Percentiles rank a stretch among this genome's conserved stretches.
Evolutionary conservation across 2,888 invertebrate species (phyloP).

Genomic region (Dendrolimus pini): DNA sequence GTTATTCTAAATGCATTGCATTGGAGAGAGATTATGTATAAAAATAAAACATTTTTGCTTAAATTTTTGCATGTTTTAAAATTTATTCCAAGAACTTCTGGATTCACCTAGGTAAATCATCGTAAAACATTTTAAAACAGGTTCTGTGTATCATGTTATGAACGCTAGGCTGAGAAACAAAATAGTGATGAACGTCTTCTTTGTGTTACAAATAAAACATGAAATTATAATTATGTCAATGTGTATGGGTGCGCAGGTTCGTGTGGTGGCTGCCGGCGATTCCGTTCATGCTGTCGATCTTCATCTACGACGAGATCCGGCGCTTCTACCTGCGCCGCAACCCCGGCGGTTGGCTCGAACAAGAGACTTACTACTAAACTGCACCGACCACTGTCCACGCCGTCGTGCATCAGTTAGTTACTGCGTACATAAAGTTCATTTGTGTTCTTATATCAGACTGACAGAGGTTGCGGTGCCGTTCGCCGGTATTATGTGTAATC

Average conservation of each 20-base stretch:
- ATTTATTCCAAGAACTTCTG: too few species aligned
- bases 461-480: conserved; percentile 59
- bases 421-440: conserved; percentile 62
- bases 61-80: too few species aligned
- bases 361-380: conserved; percentile 97
- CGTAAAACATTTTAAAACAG: too few species aligned
- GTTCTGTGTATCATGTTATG: too few species aligned
- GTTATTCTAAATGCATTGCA: too few species aligned
- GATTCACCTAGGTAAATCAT: too few species aligned
- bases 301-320: conserved; percentile 98
- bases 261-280: conserved; percentile 99
- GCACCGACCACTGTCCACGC: conserved; percentile 51
- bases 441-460: conserved; percentile 64
- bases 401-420: conserved; percentile 53
- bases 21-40: too few species aligned
- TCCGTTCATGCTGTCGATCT: conserved; percentile 98
- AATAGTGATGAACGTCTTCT: too few species aligned
- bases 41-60: too few species aligned
- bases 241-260: conserved; percentile 79
- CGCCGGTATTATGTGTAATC: conserved; percentile 52
- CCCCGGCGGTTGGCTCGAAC: conserved; percentile 99
- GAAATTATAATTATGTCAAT: not conserved
- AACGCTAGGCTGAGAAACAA: too few species aligned
- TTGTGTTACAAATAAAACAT: too few species aligned
- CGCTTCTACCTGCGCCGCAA: conserved; percentile 98